Evolutionary conservation across 2,113 vertebrate species (phyloP).

Genomic region (Chunga burmeisteri): DNA sequence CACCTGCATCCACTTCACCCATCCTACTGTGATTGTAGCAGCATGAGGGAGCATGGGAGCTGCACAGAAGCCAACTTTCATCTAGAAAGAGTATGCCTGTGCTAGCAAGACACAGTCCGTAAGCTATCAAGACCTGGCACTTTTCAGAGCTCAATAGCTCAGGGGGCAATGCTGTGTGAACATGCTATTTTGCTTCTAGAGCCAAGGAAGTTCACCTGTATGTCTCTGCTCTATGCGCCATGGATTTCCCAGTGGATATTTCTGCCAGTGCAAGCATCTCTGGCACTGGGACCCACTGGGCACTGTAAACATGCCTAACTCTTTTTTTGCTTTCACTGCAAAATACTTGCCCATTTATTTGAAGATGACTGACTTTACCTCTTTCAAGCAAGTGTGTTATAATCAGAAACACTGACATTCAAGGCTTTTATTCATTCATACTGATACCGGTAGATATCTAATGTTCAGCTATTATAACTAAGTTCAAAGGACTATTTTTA

Average conservation of each 20-base stretch:
- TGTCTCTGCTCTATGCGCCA: fast-evolving
- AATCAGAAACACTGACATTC: background rate
- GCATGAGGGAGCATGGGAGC: background rate
- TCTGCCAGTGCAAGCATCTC: background rate
- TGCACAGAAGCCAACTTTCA: background rate
- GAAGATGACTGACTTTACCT: background rate
- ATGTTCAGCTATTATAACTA: background rate
- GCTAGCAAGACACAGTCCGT: background rate
- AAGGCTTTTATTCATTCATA: background rate
- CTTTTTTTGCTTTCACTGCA: background rate
- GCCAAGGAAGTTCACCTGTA: background rate
- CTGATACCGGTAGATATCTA: background rate
- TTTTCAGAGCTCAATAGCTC: background rate
- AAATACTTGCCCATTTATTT: background rate
- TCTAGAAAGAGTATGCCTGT: background rate
- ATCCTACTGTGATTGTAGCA: background rate
- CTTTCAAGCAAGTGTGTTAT: background rate
- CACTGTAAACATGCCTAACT: background rate
- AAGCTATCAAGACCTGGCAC: background rate
- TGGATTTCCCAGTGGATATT: background rate
- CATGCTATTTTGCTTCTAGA: background rate
- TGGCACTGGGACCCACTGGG: background rate
- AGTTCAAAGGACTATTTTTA: background rate
- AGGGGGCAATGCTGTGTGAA: background rate
- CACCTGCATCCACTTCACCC: background rate